Percentiles rank a stretch among this genome's conserved stretches.
Conservation (phyloP, 2,888 invertebrate genomes). For the Troilus luridus region DNA sequence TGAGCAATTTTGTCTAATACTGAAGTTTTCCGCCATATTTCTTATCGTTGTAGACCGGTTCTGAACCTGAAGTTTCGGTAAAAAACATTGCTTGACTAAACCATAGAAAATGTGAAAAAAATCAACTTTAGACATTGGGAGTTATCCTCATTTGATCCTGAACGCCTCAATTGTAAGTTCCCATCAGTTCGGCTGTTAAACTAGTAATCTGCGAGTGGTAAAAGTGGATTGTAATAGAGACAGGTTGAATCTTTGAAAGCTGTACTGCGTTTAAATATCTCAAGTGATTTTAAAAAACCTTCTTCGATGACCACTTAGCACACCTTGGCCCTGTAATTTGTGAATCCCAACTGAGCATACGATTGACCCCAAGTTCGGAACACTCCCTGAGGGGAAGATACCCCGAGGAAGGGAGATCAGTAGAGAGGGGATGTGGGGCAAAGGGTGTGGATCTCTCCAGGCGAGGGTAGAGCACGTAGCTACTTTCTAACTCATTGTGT, state of each 20-base stretch:
- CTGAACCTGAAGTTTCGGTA: too few species aligned
- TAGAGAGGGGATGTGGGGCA: slow-evolving; percentile 43
- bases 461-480: slow-evolving; percentile 36
- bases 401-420: too few species aligned
- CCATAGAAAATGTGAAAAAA: too few species aligned
- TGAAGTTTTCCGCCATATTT: too few species aligned
- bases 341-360: neutral
- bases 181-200: neutral
- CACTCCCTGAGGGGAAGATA: neutral
- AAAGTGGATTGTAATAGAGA: neutral
- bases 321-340: neutral
- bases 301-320: neutral
- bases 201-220: neutral
- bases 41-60: too few species aligned
- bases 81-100: too few species aligned
- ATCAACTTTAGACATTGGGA: too few species aligned
- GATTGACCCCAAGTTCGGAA: neutral
- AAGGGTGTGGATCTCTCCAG: neutral
- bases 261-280: neutral
- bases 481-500: slow-evolving; percentile 34
- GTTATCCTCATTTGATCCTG: too few species aligned
- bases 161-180: neutral
- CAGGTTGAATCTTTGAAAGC: neutral
- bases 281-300: neutral
- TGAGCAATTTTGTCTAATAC: too few species aligned